Evolutionary conservation across 2,797 vertebrate genomes (phyloP), one percentile per base, ranked within the genome.

Genomic region (Kryptopterus vitreolus): DNA sequence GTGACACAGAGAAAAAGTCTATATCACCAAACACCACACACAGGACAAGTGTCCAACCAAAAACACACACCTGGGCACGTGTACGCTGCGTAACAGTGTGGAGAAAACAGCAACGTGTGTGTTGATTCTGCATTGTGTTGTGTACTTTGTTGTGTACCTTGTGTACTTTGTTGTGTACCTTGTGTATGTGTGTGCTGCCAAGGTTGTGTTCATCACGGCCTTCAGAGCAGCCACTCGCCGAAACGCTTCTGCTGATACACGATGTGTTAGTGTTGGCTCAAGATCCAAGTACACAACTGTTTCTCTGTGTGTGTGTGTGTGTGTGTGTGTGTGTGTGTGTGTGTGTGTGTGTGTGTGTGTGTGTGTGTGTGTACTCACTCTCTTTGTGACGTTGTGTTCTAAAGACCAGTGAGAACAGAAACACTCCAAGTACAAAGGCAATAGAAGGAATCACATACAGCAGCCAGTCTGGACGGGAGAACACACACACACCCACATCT

Each of bases 401-500:
- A n/a, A 26, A 77, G 73, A 76, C 57, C 5, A 53, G 48, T 22
- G 53, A 3, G 59, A 86, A 84, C 48, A 86, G 6, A 20, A 83
- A 0, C 24, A 86, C 50, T 62, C 85, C 85, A 69, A 84, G 1
- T 9, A 81, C 48, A 79, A 86, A 84, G 3, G 83, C 83, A 65
- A 72, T 66, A 0, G 75, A 83, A 69, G 85, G 85, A 73, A 86
- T 33, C 24, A 69, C 31, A 57, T 84, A 84, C 62, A 86, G 58
- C 31, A 84, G n/a, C 85, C 85, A 86, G 9, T 84, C 83, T 63
- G 76, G 78, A 16, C 48, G 66, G 9, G 71, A 33, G 5, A 0
- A 81, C 61, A 24, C 57, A 79, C 55, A 70, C 80, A 80, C 52
- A 80, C 82, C 61, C 72, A 71, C 50, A 58, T 71, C 61, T 46